phyloP scores from a whole-genome alignment of 37 sponge, comb jelly and placozoan species.

The Diacarnus erythraeanus region DNA sequence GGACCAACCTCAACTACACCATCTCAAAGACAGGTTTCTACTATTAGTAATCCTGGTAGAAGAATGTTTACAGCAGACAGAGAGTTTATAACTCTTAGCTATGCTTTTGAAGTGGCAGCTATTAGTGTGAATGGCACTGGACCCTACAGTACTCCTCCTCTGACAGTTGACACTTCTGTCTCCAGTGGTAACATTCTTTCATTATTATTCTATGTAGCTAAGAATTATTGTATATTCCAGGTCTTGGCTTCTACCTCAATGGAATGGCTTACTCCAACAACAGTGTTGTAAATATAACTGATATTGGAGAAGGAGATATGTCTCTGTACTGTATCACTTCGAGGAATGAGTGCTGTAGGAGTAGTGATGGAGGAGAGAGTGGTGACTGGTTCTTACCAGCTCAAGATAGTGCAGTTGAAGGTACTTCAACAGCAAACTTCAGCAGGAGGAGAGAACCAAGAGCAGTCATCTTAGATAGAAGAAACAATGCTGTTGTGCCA shows the following conservation, averaged over 20 bases:
- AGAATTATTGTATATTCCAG: not conserved
- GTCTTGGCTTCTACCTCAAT: not conserved
- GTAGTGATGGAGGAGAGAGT: not conserved
- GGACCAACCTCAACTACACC: not conserved
- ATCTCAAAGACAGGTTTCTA: not conserved
- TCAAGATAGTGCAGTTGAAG: not conserved
- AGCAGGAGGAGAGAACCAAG: not conserved
- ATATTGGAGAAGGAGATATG: not conserved
- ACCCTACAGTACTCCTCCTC: not conserved
- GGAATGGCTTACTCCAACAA: conserved; percentile 9
- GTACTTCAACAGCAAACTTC: not conserved
- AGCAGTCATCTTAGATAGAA: not conserved
- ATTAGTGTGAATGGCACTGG: conserved; percentile 1
- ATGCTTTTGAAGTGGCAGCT: conserved; percentile 22
- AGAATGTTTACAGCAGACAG: conserved; percentile 3
- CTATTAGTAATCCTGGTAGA: not conserved
- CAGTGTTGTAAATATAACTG: conserved; percentile 19
- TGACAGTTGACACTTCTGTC: not conserved
- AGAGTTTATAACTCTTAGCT: not conserved
- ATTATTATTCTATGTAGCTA: not conserved
- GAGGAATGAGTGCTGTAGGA: not conserved
- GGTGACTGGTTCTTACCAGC: conserved; percentile 11
- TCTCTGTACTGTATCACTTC: conserved; percentile 21
- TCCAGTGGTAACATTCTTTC: not conserved
- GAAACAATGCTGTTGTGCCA: not conserved